Base-by-base conservation (phyloP, 2,797 vertebrate genomes). In the Arvicola amphibius region DNA sequence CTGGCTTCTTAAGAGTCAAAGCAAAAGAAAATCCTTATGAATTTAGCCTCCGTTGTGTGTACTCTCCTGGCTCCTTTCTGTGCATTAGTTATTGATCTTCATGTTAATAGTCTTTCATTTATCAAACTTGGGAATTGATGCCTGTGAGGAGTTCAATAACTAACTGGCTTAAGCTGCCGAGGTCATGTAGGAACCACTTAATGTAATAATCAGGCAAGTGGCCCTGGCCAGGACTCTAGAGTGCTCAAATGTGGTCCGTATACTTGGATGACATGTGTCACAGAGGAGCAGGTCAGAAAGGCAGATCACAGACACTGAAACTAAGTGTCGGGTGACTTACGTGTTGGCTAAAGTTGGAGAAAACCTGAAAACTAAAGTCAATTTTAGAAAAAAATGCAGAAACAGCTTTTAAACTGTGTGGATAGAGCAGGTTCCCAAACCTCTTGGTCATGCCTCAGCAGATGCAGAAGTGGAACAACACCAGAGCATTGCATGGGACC, bases 111-210 rank as follows among this genome's bases (percentile, higher is more conserved):
- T 40, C 17, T 8, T 92, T 21, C 46, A 51, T 40, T 90, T 94
- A 67, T 79, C 29, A 53, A 94, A 88, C 2, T 12, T 14, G 9
- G n/a, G 48, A 77, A 79, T 76, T 4, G 23, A 23, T 63, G 21
- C 67, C 25, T 91, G 69, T 89, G 29, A 94, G 78, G 77, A 59
- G 14, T 67, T 93, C 59, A 86, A 40, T 65, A 85, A 85, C 34
- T 59, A 81, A 85, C 34, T 90, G 32, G 1, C 19, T 53, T 2
- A 65, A 46, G 53, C 79, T 65, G 81, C 34, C 34, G 43, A 17
- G 27, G 25, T 91, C 71, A 74, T n/a, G 43, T 63, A 48, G 56
- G 73, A 65, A 78, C 40, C 23, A 61, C 32, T 34, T 43, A 56
- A n/a, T 17, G 1, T 43, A 90, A 32, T 59, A 21, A 21, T 43